Percentiles rank a stretch among this genome's conserved stretches.
Evolutionary conservation across 2,113 vertebrate species (phyloP).

Genomic region (Thermophis baileyi): DNA sequence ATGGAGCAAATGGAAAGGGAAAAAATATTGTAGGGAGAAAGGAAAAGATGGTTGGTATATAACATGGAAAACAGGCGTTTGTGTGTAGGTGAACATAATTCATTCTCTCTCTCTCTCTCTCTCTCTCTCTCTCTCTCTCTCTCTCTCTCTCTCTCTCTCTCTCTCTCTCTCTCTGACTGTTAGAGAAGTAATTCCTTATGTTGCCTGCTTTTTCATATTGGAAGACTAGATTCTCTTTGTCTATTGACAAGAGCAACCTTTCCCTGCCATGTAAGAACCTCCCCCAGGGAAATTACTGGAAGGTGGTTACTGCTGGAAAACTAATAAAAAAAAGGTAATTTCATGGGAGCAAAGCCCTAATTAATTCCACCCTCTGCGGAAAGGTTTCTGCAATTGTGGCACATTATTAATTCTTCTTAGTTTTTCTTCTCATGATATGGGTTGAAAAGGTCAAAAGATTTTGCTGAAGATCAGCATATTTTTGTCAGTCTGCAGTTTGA

Average conservation of each 20-base stretch:
- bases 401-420: slow-evolving; percentile 26
- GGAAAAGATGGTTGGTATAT: background rate
- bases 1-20: background rate
- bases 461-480: background rate
- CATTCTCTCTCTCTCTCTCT: too few species aligned
- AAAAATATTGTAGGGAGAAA: background rate
- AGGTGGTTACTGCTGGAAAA: slow-evolving; percentile 25
- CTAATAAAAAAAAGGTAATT: slow-evolving; percentile 33
- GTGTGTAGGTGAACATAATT: background rate
- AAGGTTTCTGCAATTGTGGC: slow-evolving; percentile 31
- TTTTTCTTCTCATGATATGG: slow-evolving; percentile 1
- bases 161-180: background rate
- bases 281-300: slow-evolving; percentile 18
- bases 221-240: background rate
- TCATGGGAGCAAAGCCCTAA: slow-evolving; percentile 18
- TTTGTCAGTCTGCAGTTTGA: background rate
- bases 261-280: background rate
- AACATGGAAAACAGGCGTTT: background rate
- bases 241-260: background rate
- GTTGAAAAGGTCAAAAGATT: background rate
- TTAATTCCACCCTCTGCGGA: slow-evolving; percentile 37
- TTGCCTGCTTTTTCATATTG: background rate
- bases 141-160: background rate
- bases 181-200: background rate
- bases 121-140: background rate